Base-by-base conservation (phyloP, 2,888 invertebrate genomes). In the Drosophila anceps region DNA sequence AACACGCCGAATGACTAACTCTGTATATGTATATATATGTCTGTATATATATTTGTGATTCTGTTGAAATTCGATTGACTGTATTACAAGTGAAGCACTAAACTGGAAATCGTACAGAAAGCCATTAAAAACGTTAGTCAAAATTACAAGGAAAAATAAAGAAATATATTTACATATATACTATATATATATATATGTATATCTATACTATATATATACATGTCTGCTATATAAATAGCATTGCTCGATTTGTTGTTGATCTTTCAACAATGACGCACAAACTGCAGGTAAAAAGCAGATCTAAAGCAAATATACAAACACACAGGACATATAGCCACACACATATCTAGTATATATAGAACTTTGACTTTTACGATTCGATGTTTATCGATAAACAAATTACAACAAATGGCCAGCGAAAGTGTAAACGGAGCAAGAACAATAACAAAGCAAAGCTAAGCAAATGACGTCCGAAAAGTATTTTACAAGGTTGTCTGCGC, bases 401-500 rank as follows among this genome's bases (percentile, higher is more conserved):
- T 84, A 81, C 88, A 80, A 71, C 79, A 82, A 71, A 70, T 20
- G 15, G 63, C 64, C 63, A 69, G 69, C 71, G 77, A 80, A 88
- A 88, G 74, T 73, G 68, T 72, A 57, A 65, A 74, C 60, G 60
- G 69, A 48, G 29, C 24, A 65, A 50, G 44, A 66, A 50, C 65
- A 77, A 72, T 50, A 76, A 70, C 37, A 64, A 37, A 33, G 53
- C 39, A 51, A 57, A 66, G 58, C 39, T 12, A 43, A 51, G 60
- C 73, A 88, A 88, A 86, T 86, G 90, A 86, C 90, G 85, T 90
- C 89, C 85, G 77, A 75, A 41, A 75, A 20, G 65, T 82, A n/a
- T 86, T 82, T 86, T 86, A 90, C 85, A 86, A 90, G 85, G 90
- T 70, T 85, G 85, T 88, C 79, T 87, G 78, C 58, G 48, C 24